A percentile compares a stretch with the other conserved stretches of the same genome.
phyloP scores from a whole-genome alignment of 2,797 vertebrate species.

The Acrossocheilus wenchowensis region DNA sequence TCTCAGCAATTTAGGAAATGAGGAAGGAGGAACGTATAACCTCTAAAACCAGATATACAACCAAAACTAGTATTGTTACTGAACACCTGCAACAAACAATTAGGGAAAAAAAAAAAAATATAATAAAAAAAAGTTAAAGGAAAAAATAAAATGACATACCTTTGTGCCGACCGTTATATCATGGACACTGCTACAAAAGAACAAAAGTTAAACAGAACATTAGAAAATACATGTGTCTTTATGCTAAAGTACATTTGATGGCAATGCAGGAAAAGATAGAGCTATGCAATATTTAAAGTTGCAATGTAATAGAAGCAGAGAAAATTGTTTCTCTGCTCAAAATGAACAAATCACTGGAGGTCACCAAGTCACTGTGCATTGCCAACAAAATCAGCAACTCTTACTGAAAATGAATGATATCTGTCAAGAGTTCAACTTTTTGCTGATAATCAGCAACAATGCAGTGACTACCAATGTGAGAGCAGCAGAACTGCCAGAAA shows the following conservation, averaged over 20 bases:
- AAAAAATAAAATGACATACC: constrained; percentile 77
- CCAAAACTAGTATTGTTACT: background rate
- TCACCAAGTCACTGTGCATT: background rate
- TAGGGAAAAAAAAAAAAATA: background rate
- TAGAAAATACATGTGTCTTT: background rate
- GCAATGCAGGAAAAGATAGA: background rate
- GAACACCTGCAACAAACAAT: background rate
- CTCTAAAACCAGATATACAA: constrained; percentile 1
- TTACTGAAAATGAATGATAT: background rate
- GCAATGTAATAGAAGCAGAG: background rate
- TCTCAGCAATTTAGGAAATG: background rate
- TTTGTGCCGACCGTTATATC: constrained; percentile 99
- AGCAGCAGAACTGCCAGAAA: background rate
- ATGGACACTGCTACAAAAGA: constrained; percentile 91
- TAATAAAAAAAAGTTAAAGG: too few species aligned
- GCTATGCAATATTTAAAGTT: background rate
- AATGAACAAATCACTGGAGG: background rate
- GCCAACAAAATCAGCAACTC: background rate
- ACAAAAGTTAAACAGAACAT: constrained; percentile 5
- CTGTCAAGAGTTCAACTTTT: background rate
- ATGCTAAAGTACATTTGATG: background rate
- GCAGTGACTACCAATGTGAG: background rate
- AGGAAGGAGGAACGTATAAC: background rate
- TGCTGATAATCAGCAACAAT: background rate
- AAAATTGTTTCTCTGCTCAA: background rate